These are phyloP conservation scores for Solea solea DNA, from an alignment of 2,113 vertebrate species.

Conservation along the genomic window DNA sequence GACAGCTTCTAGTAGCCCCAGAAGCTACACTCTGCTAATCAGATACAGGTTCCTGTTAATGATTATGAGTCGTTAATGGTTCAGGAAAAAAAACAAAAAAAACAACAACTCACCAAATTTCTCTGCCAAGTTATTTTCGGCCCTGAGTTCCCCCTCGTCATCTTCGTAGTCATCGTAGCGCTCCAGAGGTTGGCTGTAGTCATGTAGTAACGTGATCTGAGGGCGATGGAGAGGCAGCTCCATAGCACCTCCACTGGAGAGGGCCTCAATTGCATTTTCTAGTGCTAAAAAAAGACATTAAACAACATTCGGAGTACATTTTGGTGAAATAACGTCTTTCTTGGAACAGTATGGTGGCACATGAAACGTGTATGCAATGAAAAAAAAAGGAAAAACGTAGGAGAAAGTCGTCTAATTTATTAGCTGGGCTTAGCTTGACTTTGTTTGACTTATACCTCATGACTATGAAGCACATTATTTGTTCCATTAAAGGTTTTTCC, in stretches of 20 bases:
- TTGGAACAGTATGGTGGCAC: no score
- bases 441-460: no score
- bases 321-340: no score
- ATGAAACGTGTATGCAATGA: no score
- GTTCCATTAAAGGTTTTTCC: neutral
- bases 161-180: conserved; percentile 87
- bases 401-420: no score
- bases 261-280: conserved; percentile 75
- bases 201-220: conserved; percentile 84
- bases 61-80: conserved; percentile 38
- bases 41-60: conserved; percentile 42
- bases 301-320: no score
- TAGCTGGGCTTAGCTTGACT: no score
- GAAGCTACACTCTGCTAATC: conserved; percentile 36
- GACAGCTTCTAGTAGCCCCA: conserved; percentile 22
- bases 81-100: neutral
- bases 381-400: no score
- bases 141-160: conserved; percentile 85
- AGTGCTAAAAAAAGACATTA: conserved; percentile 69
- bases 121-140: conserved; percentile 87
- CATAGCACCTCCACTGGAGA: conserved; percentile 71
- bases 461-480: neutral
- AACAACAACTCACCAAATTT: conserved; percentile 84
- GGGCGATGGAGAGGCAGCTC: conserved; percentile 76
- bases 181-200: conserved; percentile 82